These are phyloP conservation scores for Phania funesta DNA, from an alignment of 2,888 invertebrate genomes.

Conservation along the genomic window DNA sequence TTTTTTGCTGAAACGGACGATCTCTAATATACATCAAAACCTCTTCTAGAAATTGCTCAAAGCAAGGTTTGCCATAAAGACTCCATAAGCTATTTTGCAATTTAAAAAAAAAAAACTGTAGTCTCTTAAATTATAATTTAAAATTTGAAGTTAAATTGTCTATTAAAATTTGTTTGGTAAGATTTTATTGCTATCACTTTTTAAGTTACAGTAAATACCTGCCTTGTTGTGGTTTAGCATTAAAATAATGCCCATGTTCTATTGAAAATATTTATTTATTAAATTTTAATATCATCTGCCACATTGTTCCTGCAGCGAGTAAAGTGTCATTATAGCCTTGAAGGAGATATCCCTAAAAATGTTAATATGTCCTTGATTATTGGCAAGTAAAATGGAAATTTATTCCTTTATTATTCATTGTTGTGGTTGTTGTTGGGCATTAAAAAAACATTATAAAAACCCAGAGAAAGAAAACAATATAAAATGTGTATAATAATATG, in stretches of 20 bases:
- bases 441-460: background rate
- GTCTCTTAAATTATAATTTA: no score
- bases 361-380: constrained; percentile 50
- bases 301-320: background rate
- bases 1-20: no score
- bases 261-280: background rate
- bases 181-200: no score
- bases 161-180: no score
- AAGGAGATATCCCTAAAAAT: constrained; percentile 13
- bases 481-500: background rate
- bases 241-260: background rate
- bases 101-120: no score
- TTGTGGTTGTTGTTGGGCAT: background rate
- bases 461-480: background rate
- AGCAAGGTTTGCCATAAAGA: no score
- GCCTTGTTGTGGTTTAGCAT: background rate
- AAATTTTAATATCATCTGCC: background rate
- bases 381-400: constrained; percentile 29
- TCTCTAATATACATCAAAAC: no score
- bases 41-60: no score
- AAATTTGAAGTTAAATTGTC: no score
- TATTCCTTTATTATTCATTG: background rate
- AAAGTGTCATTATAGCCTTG: background rate
- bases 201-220: no score
- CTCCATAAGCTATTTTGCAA: no score